A percentile compares a stretch with the other conserved stretches of the same genome.
These are phyloP conservation scores for Ditula angustiorana DNA, from an alignment of 2,888 invertebrate genomes.

Conservation along the genomic window DNA sequence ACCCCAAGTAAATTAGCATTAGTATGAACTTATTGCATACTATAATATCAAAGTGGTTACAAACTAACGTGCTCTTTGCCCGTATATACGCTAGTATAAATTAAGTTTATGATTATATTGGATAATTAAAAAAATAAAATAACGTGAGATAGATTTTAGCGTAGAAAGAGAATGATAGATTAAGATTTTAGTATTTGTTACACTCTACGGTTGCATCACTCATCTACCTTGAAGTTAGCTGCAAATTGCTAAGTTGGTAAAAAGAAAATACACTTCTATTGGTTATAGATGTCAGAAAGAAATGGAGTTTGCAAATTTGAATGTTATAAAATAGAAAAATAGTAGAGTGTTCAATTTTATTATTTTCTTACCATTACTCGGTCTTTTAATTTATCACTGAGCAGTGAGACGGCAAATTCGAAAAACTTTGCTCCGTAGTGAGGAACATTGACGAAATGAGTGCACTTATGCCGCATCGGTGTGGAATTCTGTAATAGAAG, in stretches of 20 bases:
- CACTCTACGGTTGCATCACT: slow-evolving; percentile 29
- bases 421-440: slow-evolving; percentile 92
- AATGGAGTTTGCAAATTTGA: neutral
- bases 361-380: slow-evolving; percentile 90
- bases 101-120: too few species aligned
- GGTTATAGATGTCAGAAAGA: neutral
- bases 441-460: slow-evolving; percentile 95
- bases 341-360: neutral
- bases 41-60: too few species aligned
- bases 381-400: slow-evolving; percentile 93
- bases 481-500: slow-evolving; percentile 89
- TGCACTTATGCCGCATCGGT: slow-evolving; percentile 95
- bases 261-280: neutral
- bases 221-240: slow-evolving; percentile 37
- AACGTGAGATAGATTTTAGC: too few species aligned
- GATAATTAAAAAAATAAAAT: too few species aligned
- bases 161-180: too few species aligned
- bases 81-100: too few species aligned
- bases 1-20: too few species aligned
- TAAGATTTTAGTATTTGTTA: too few species aligned
- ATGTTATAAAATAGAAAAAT: neutral
- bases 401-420: slow-evolving; percentile 92
- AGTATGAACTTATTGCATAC: too few species aligned
- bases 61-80: too few species aligned
- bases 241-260: slow-evolving; percentile 20